These are phyloP conservation scores for Eumerus sabulonum DNA, from an alignment of 2,888 invertebrate genomes.

Conservation along the genomic window DNA sequence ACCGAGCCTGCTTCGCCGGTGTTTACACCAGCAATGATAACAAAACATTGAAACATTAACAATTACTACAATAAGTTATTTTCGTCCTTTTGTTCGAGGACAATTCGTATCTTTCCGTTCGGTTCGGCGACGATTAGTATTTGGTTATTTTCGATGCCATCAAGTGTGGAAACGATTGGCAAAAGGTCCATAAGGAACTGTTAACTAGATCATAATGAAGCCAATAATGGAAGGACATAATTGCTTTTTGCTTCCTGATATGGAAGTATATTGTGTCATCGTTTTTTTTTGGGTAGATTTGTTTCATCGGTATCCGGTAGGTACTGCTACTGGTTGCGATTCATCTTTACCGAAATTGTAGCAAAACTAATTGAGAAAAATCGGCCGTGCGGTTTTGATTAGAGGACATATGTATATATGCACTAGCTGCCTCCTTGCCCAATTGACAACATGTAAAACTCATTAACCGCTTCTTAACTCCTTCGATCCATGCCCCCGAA, in stretches of 20 bases:
- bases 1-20: conserved; percentile 53
- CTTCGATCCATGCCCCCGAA: not conserved
- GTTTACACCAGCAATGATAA: conserved; percentile 65
- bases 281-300: conserved; percentile 35
- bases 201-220: conserved; percentile 61
- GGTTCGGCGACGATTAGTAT: conserved; percentile 19
- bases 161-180: conserved; percentile 57
- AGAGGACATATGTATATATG: no score
- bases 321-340: conserved; percentile 13
- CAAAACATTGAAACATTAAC: conserved; percentile 61
- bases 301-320: conserved; percentile 1
- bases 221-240: conserved; percentile 54
- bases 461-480: not conserved
- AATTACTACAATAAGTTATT: conserved; percentile 65
- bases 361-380: conserved; percentile 50
- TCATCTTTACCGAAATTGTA: conserved; percentile 66
- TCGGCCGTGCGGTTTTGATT: not conserved
- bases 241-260: conserved; percentile 64
- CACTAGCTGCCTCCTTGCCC: no score
- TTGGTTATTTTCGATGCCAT: no score
- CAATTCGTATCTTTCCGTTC: conserved; percentile 44
- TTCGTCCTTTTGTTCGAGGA: conserved; percentile 64
- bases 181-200: conserved; percentile 60
- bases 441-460: conserved; percentile 2
- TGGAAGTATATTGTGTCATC: no score